These are phyloP conservation scores for Todiramphus saurophagus DNA, from an alignment of 2,113 vertebrate species.

Conservation along the genomic window DNA sequence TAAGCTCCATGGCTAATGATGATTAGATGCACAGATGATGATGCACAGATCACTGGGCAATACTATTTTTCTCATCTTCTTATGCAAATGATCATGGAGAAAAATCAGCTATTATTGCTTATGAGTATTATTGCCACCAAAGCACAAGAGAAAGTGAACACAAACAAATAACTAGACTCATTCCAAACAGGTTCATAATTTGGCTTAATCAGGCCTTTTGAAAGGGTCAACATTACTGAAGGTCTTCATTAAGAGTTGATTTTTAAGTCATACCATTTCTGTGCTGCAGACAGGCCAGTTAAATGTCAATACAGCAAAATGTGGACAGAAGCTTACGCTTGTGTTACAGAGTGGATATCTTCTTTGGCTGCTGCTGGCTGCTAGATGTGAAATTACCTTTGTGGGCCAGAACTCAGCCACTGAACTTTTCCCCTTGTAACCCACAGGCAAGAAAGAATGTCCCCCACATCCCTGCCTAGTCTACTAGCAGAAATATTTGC, in stretches of 20 bases:
- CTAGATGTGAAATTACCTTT: neutral
- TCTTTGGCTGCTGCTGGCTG: neutral
- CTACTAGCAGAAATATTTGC: neutral
- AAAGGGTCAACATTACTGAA: neutral
- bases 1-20: neutral
- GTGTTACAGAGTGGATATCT: neutral
- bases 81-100: conserved; percentile 21
- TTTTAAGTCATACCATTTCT: neutral
- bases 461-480: neutral
- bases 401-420: neutral
- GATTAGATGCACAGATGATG: conserved; percentile 8
- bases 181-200: neutral
- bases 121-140: neutral
- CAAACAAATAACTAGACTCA: neutral
- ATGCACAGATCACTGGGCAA: conserved; percentile 32
- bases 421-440: neutral
- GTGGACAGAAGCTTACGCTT: neutral
- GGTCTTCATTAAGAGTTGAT: neutral
- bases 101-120: conserved; percentile 24
- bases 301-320: neutral
- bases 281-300: neutral
- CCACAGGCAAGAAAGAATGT: neutral
- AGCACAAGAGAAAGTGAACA: neutral
- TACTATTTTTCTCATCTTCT: conserved; percentile 21
- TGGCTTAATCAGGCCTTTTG: neutral